Conservation (phyloP, 2,888 invertebrate species). For the Amaurobius ferox region DNA sequence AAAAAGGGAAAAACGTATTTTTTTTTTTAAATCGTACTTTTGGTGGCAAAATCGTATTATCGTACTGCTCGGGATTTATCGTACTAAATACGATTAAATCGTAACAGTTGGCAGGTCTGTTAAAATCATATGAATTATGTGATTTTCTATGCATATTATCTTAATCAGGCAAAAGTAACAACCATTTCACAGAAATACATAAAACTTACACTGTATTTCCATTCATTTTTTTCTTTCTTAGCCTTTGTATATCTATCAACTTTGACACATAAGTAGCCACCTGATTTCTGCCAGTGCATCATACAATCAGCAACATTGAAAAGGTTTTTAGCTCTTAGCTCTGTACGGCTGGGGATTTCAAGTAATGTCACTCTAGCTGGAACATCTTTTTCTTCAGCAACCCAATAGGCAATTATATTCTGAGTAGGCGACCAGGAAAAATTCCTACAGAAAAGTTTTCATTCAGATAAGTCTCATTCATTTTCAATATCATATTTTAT, state of each 20-base stretch:
- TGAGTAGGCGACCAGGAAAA: conserved; percentile 99
- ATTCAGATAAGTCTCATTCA: too few species aligned
- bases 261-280: conserved; percentile 98
- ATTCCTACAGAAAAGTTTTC: conserved; percentile 83
- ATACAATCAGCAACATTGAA: conserved; percentile 99
- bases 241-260: conserved; percentile 91
- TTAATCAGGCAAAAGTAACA: too few species aligned
- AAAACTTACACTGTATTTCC: conserved; percentile 87
- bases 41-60: too few species aligned
- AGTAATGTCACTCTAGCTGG: conserved; percentile 95
- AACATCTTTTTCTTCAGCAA: conserved; percentile 94
- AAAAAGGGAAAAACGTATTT: too few species aligned
- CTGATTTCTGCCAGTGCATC: conserved; percentile 99
- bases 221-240: conserved; percentile 90
- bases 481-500: too few species aligned
- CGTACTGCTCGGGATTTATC: too few species aligned
- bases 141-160: too few species aligned
- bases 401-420: conserved; percentile 97
- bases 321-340: conserved; percentile 93
- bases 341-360: conserved; percentile 91
- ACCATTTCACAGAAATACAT: too few species aligned
- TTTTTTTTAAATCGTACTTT: too few species aligned
- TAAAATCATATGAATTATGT: too few species aligned
- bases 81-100: too few species aligned
- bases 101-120: too few species aligned